Base-by-base conservation (phyloP, 2,888 invertebrate species). In the Nineta flava region DNA sequence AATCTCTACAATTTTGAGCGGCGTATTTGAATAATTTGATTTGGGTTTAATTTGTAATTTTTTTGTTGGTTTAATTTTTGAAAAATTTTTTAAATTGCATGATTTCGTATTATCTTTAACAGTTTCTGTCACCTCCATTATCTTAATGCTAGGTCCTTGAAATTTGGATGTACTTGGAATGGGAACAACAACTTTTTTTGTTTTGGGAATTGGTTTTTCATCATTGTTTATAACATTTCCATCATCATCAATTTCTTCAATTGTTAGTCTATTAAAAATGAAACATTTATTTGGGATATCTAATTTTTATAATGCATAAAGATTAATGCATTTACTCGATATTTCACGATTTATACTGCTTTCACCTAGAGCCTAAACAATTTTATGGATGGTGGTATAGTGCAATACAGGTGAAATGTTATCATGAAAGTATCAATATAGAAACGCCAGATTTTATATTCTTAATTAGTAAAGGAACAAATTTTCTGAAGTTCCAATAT, bases 221-320 rank as follows among this genome's bases (percentile, higher is more conserved):
- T 50, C 41, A 46, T 16, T 41, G 13, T 45, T 38, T 17, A 19
- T 21, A 48, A 38, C 45, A 48, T 48, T 19, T 45, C 15, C 45
- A 44, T 49, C 21, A 47, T 46, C 43, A 41, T 53, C 51, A 13
- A 54, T 50, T 38, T 57, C 54, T 45, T 50, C 49, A 41, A 58
- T 54, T 49, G 46, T 49, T 17, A 43, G 17, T 43, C 43, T 43
- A 17, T 15, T 15, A 43, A 16, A 19, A 43, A 43, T 5, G 2
- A 3, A 16, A 15, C n/a, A n/a, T n/a, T n/a, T n/a, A n/a, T n/a
- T n/a, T n/a, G n/a, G n/a, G n/a, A n/a, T n/a, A n/a, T n/a, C n/a
- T n/a, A n/a, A n/a, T n/a, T n/a, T n/a, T n/a, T n/a, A n/a, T n/a
- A n/a, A n/a, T n/a, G n/a, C n/a, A n/a, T n/a, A n/a, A n/a, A n/a